Percentiles rank a stretch among this genome's conserved stretches.
These are phyloP conservation scores for Drosophila pseudotalamancana DNA, from an alignment of 2,888 invertebrate genomes.

Conservation along the genomic window DNA sequence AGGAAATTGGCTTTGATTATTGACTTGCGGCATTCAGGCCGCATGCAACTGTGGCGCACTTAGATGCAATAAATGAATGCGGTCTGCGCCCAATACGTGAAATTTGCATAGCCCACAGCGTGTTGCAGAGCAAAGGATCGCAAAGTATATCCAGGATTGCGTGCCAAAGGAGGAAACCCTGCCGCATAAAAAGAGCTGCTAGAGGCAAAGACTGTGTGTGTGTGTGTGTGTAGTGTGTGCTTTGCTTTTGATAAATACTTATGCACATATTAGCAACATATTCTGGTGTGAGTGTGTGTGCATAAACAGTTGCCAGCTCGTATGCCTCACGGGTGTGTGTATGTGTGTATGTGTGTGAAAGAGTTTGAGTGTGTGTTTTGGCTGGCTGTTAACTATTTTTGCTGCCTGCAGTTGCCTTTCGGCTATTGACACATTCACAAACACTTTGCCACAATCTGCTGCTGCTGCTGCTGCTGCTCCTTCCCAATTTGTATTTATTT, in stretches of 20 bases:
- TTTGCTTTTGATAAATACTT: constrained; percentile 60
- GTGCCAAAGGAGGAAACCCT: constrained; percentile 15
- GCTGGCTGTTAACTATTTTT: constrained; percentile 53
- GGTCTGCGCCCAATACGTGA: constrained; percentile 29
- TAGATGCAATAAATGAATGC: constrained; percentile 56
- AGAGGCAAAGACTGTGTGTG: constrained; percentile 15
- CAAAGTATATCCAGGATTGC: background rate
- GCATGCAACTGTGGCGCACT: constrained; percentile 35
- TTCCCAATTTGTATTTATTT: no score
- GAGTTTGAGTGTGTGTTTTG: constrained; percentile 19
- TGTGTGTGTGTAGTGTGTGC: constrained; percentile 17
- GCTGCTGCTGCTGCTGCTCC: background rate
- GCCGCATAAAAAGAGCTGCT: constrained; percentile 43
- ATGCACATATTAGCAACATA: constrained; percentile 59
- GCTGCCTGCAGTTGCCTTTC: constrained; percentile 57
- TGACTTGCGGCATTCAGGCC: constrained; percentile 19
- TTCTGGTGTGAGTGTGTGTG: constrained; percentile 20
- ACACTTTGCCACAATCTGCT: constrained; percentile 69
- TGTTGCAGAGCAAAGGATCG: background rate
- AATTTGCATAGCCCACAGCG: constrained; percentile 40
- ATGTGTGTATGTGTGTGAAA: background rate
- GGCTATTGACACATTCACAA: constrained; percentile 71
- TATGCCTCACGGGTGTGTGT: background rate
- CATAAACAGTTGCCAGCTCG: constrained; percentile 37
- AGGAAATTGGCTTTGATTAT: constrained; percentile 31